Conservation (phyloP, 1,140 invertebrate genomes). For the Metopolophium dirhodum region DNA sequence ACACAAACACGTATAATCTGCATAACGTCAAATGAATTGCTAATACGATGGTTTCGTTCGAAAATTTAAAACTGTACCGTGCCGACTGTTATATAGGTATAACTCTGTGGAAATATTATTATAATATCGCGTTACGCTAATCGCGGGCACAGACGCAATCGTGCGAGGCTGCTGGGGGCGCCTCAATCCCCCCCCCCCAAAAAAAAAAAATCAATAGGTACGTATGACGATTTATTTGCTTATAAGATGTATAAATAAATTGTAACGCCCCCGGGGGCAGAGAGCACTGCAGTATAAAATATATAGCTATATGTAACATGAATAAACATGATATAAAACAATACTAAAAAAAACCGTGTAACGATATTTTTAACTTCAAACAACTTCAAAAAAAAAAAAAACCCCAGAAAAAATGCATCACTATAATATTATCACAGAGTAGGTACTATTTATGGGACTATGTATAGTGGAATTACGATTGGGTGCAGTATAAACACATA, state of each 20-base stretch:
- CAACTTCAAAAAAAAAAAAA: no score
- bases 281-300: no score
- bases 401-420: no score
- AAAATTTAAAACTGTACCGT: background rate
- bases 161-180: no score
- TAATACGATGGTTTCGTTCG: background rate
- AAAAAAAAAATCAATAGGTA: background rate
- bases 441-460: background rate
- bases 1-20: conserved; percentile 33
- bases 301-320: no score
- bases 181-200: background rate
- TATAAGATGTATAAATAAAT: background rate
- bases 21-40: background rate
- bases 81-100: background rate
- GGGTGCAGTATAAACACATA: background rate
- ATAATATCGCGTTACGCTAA: background rate
- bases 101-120: background rate
- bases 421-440: background rate
- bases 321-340: no score
- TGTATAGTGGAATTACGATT: background rate
- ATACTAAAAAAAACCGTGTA: no score
- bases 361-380: no score
- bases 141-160: background rate
- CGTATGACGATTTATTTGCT: background rate
- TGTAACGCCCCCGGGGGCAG: no score